Evolutionary conservation across 64 coral and sea anemone genomes (phyloP), one percentile per base, ranked within the genome.

Genomic region (Montipora capricornis): DNA sequence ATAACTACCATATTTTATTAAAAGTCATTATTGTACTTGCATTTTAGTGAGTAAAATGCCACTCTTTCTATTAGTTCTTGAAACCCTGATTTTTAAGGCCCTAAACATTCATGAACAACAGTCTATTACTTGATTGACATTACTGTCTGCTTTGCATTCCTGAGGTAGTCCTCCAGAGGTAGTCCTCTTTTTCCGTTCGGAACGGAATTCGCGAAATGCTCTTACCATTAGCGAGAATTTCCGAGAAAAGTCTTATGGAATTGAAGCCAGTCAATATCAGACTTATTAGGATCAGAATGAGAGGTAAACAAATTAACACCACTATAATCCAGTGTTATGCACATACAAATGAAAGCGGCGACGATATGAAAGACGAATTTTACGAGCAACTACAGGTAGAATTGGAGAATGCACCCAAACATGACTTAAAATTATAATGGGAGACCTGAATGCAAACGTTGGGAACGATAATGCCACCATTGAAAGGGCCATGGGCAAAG

Each of bases 241-340:
- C 16, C 13, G 88, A 80, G 11, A 79, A 80, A 6, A 16, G 75
- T 24, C 48, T 90, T 49, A 67, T 90, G 19, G 88, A 90, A 26
- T 79, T 22, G 88, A 90, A 68, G 22, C 55, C 76, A 1, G 48
- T 79, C 88, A 90, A 88, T 19, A 68, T 75, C 29, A 79, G 88
- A n/a, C 75, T 90, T 14, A 90, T 79, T 0, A 67, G 48, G 37
- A 58, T 80, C 53, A 90, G 52, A 77, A 16, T 80, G 49, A 66
- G 47, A 90, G 55, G 88, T 50, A 90, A 68, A 44, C 74, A 80
- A 49, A 67, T 81, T 16, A 86, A 85, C 61, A 68, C 17, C 1
- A 73, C 29, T 4, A 68, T 86, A 20, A 80, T 64, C 7, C 89
- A 90, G 8, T 90, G 88, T 26, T 90, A 91, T 17, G 61, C 2